These are phyloP conservation scores for Meles meles DNA, from an alignment of 2,113 vertebrate genomes.

Conservation along the genomic window DNA sequence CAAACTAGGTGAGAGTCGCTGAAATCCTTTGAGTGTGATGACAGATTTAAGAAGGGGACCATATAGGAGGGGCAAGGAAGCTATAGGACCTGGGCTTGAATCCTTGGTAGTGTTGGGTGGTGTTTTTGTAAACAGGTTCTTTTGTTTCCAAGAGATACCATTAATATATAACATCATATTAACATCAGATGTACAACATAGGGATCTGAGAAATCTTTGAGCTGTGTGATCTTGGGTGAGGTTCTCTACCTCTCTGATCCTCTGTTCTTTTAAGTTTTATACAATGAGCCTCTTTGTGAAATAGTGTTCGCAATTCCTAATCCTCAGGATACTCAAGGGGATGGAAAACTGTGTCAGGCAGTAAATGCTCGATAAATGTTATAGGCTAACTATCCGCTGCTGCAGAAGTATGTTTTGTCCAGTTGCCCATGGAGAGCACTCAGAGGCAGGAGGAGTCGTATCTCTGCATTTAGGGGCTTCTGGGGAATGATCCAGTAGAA, in stretches of 20 bases:
- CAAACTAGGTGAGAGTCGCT: background rate
- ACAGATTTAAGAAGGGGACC: background rate
- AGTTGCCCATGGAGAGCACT: background rate
- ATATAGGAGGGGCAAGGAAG: background rate
- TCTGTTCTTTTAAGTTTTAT: background rate
- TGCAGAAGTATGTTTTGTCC: background rate
- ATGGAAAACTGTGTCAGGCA: background rate
- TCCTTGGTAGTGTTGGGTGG: background rate
- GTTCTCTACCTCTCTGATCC: background rate
- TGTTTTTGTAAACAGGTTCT: background rate
- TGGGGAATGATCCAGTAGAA: background rate
- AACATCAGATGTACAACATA: background rate
- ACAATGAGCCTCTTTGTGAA: background rate
- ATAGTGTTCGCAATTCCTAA: background rate
- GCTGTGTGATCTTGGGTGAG: background rate
- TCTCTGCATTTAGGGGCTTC: background rate
- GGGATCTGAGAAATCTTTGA: background rate
- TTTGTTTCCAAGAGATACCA: background rate
- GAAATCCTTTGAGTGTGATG: background rate
- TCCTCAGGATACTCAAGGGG: background rate
- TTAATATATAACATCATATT: background rate
- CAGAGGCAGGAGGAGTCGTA: accelerated
- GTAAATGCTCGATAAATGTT: background rate
- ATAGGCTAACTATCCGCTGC: background rate
- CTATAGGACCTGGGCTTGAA: background rate